Percentiles rank a stretch among this genome's conserved stretches.
Evolutionary conservation across 1,140 invertebrate genomes (phyloP).

Genomic region (Drosophila navojoa): DNA sequence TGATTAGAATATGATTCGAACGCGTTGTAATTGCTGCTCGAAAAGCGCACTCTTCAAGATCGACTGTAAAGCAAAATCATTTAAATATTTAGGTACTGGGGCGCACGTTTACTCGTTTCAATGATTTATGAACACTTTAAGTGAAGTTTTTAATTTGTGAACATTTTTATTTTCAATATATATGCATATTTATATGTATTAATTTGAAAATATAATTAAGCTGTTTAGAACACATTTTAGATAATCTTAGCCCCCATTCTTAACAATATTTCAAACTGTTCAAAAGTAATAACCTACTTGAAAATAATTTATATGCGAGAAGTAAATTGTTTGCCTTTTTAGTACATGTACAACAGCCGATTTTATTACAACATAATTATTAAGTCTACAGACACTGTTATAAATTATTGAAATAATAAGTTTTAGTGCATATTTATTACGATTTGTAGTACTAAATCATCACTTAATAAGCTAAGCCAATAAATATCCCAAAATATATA

Average conservation of each 20-base stretch:
- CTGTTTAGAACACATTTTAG: background rate
- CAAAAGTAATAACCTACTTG: background rate
- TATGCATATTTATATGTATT: background rate
- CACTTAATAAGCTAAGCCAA: too few relatives aligned
- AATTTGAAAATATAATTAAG: background rate
- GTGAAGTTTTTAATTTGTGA: background rate
- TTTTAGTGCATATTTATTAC: too few relatives aligned
- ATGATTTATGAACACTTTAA: background rate
- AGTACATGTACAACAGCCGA: background rate
- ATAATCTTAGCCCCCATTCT: background rate
- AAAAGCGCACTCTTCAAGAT: conserved; percentile 20
- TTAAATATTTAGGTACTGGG: background rate
- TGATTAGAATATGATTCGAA: conserved; percentile 33
- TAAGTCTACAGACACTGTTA: too few relatives aligned
- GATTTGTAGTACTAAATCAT: too few relatives aligned
- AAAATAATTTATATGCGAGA: background rate
- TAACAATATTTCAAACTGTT: background rate
- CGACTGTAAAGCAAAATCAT: conserved; percentile 1
- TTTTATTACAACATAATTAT: too few relatives aligned
- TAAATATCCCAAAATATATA: too few relatives aligned
- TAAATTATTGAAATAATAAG: too few relatives aligned
- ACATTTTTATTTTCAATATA: background rate
- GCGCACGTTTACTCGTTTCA: background rate
- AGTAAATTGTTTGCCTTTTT: background rate
- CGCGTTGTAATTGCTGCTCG: conserved; percentile 36